These are phyloP conservation scores for Crossaster papposus DNA, from an alignment of 53 echinoderm and acorn worm genomes.

Conservation along the genomic window DNA sequence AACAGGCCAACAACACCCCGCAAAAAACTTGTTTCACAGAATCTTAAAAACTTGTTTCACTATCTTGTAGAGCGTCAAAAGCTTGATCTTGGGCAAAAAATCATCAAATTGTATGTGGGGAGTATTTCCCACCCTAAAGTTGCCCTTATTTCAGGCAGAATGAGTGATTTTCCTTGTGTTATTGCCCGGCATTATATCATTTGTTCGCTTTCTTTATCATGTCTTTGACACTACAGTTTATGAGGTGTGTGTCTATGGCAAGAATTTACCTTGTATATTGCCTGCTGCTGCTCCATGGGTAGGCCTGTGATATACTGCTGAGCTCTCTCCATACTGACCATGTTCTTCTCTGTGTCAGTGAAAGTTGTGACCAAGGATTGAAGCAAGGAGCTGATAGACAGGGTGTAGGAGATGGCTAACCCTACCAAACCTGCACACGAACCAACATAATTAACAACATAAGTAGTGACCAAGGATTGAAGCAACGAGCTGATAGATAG, in stretches of 20 bases:
- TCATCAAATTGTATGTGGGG: no score
- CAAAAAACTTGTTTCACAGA: no score
- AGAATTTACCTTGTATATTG: constrained; percentile 64
- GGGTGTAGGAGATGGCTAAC: constrained; percentile 89
- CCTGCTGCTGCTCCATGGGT: constrained; percentile 72
- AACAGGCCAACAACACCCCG: no score
- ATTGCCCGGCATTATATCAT: no score
- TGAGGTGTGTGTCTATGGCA: background rate
- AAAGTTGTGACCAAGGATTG: constrained; percentile 81
- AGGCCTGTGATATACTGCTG: constrained; percentile 89
- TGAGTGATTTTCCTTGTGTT: no score
- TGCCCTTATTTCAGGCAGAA: no score
- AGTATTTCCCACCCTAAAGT: no score
- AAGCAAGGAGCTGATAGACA: constrained; percentile 88
- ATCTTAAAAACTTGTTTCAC: no score
- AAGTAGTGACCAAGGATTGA: no score
- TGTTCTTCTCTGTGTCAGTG: constrained; percentile 95
- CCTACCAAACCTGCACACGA: constrained; percentile 86
- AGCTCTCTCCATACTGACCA: constrained; percentile 97
- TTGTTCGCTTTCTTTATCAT: background rate
- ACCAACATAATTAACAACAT: background rate
- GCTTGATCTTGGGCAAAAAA: no score
- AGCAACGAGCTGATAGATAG: no score
- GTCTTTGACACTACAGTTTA: background rate
- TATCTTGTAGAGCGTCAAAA: no score